Evolutionary conservation across 2,797 vertebrate genomes (phyloP).

Genomic region (Lindbergichthys nudifrons): DNA sequence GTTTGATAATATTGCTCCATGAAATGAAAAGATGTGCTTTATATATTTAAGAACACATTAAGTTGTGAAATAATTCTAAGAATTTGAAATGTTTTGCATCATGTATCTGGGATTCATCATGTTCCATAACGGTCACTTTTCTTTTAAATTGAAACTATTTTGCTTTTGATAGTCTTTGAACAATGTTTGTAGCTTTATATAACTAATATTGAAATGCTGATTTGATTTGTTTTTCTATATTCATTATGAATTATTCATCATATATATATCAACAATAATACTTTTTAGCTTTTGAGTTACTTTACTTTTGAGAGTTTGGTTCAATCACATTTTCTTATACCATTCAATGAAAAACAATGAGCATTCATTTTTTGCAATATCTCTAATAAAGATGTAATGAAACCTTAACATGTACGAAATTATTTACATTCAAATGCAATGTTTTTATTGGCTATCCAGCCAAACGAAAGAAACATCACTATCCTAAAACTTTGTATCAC

Average conservation of each 20-base stretch:
- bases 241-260: no score
- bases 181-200: background rate
- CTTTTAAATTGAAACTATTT: background rate
- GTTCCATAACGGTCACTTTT: background rate
- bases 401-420: background rate
- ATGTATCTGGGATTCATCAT: background rate
- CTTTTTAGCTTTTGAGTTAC: background rate
- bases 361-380: background rate
- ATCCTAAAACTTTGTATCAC: background rate
- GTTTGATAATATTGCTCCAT: background rate
- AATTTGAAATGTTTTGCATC: background rate
- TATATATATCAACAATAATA: background rate
- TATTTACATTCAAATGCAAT: background rate
- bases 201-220: background rate
- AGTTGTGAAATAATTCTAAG: background rate
- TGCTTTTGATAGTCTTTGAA: background rate
- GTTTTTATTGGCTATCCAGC: background rate
- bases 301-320: background rate
- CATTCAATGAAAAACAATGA: slow-evolving; percentile 3
- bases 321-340: background rate
- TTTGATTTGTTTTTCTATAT: background rate
- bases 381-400: slow-evolving; percentile 25
- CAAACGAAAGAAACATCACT: background rate
- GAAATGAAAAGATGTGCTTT: background rate
- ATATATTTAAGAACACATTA: background rate